phyloP scores from a whole-genome alignment of 2,888 invertebrate species.

The Eupithecia tripunctaria region DNA sequence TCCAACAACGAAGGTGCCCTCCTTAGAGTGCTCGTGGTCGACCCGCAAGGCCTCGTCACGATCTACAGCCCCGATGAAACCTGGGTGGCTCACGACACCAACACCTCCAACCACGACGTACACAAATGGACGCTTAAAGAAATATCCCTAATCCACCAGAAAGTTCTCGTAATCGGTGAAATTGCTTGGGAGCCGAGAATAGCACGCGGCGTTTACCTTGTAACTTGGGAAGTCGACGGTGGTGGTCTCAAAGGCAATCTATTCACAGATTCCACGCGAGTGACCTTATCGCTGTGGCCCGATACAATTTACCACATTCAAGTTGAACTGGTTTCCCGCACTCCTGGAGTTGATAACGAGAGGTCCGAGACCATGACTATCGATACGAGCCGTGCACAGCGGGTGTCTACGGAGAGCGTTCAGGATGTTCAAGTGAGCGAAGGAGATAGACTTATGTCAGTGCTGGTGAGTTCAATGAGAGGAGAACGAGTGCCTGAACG shows the following conservation, averaged over 20 bases:
- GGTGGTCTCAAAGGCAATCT: conserved; percentile 92
- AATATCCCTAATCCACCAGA: conserved; percentile 89
- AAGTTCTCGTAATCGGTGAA: conserved; percentile 88
- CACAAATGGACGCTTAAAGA: conserved; percentile 87
- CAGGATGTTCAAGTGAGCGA: conserved; percentile 85
- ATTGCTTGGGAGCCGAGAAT: conserved; percentile 89
- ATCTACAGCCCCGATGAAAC: conserved; percentile 88
- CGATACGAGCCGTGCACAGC: conserved; percentile 86
- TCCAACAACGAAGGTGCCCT: conserved; percentile 86
- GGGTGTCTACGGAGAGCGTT: conserved; percentile 86
- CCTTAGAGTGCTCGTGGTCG: conserved; percentile 88
- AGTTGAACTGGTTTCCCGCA: conserved; percentile 87
- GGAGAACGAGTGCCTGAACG: conserved; percentile 83
- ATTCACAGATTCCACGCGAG: conserved; percentile 91
- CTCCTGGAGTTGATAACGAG: conserved; percentile 86
- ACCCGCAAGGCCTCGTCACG: conserved; percentile 88
- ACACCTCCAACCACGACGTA: conserved; percentile 78
- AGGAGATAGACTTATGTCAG: conserved; percentile 85
- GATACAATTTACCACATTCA: conserved; percentile 92
- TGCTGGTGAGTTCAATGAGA: conserved; percentile 86
- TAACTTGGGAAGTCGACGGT: conserved; percentile 93
- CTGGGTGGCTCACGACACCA: conserved; percentile 83
- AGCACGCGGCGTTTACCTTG: conserved; percentile 88
- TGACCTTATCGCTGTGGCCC: conserved; percentile 91
- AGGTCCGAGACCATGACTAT: conserved; percentile 87